These are phyloP conservation scores for Tapera naevia DNA, from an alignment of 2,797 vertebrate species.

Conservation along the genomic window DNA sequence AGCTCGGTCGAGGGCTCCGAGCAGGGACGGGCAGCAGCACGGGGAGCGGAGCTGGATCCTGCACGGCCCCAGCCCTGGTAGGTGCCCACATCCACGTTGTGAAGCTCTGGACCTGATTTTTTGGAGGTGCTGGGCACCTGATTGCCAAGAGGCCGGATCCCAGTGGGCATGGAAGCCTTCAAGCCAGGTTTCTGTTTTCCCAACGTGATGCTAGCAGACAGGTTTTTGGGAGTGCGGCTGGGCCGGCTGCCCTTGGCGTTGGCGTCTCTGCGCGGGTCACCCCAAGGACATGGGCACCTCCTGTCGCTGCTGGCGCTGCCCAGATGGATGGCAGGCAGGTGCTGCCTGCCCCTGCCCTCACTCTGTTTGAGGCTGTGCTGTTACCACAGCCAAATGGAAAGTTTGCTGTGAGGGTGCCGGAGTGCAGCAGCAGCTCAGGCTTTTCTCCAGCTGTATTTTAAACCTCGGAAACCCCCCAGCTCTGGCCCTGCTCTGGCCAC, in stretches of 20 bases:
- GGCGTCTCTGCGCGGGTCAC: not conserved
- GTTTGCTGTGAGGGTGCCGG: not conserved
- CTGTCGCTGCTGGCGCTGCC: not conserved
- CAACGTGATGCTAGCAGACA: not conserved
- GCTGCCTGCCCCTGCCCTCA: not conserved
- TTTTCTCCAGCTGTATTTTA: not conserved
- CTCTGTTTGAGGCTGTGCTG: not conserved
- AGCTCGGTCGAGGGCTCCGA: not conserved
- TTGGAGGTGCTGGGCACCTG: not conserved
- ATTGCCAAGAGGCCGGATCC: not conserved
- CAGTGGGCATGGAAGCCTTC: too few species aligned
- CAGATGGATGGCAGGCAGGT: constrained; percentile 46
- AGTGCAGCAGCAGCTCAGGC: not conserved
- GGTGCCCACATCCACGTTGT: not conserved
- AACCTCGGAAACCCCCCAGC: constrained; percentile 21
- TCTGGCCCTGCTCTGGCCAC: not conserved
- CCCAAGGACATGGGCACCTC: constrained; percentile 44
- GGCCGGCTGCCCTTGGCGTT: not conserved
- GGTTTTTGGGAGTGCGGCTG: not conserved
- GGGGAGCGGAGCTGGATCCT: not conserved
- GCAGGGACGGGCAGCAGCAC: not conserved
- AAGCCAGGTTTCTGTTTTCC: not conserved
- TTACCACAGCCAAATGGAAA: not conserved
- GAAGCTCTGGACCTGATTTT: not conserved
- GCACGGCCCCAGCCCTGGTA: not conserved